Base-by-base conservation (phyloP, 92 coral and sea anemone species). In the Heliopora coerulea region DNA sequence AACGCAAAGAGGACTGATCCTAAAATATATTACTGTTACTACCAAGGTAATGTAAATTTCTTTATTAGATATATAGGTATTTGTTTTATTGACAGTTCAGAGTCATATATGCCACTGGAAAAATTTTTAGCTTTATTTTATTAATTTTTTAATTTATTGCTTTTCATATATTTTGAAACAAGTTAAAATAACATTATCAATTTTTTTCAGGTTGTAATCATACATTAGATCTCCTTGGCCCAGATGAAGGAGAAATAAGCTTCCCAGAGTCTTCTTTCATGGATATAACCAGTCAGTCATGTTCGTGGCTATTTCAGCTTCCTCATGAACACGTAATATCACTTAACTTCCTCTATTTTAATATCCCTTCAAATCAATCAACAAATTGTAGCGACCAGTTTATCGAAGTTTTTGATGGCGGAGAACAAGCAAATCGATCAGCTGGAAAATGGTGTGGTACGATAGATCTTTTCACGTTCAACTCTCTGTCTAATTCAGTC, bases 191-290 rank as follows among this genome's bases (percentile, higher is more conserved):
- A 46, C n/a, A 0, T 19, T 54, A 27, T 27, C 37, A 7, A n/a
- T n/a, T 25, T n/a, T n/a, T 66, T 66, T 24, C 39, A 66, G 73
- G 73, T 24, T 66, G 73, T 30, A 66, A 66, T 35, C 73, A 46
- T 26, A 42, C 56, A 8, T 42, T 66, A n/a, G 28, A 21, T 66
- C 28, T 39, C 24, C 29, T 3, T 11, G 57, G 30, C 31, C 21
- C 10, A 23, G 33, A 28, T 3, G 56, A 66, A 66, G 35, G 8
- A 35, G 73, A 41, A 26, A 66, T 66, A 9, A 66, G 20, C 15
- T 66, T 66, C 28, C 73, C 73, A 42, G 18, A 66, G 1, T 66
- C 57, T 4, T 34, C 27, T 18, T 66, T 34, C 19, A 23, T 41
- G 21, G 73, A 66, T 40, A 42, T 66, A 0, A 44, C 57, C 14